Evolutionary conservation across 1,140 invertebrate genomes (phyloP).

Genomic region (Laupala kohalensis): DNA sequence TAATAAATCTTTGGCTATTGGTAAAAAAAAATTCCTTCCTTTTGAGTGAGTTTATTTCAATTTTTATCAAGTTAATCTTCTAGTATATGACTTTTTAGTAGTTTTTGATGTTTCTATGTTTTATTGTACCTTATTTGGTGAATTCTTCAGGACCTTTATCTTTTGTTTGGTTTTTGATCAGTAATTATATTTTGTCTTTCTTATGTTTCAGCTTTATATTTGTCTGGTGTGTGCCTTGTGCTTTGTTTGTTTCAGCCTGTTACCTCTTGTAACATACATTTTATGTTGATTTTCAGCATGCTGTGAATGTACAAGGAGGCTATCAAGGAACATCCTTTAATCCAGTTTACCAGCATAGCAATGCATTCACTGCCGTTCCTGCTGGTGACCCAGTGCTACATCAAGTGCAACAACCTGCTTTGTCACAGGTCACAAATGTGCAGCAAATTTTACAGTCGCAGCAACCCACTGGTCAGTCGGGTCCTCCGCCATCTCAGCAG

Average conservation of each 20-base stretch:
- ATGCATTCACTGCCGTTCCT: not conserved
- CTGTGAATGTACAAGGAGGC: not conserved
- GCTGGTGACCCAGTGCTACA: not conserved
- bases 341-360: not conserved
- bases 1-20: too few species aligned
- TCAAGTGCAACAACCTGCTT: not conserved
- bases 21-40: too few species aligned
- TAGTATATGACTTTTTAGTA: too few species aligned
- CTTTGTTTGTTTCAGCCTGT: not conserved
- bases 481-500: not conserved
- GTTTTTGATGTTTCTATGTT: too few species aligned
- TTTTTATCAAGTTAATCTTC: too few species aligned
- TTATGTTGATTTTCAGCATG: not conserved
- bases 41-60: too few species aligned
- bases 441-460: not conserved
- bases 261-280: too few species aligned
- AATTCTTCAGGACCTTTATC: not conserved
- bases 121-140: too few species aligned
- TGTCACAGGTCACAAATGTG: not conserved
- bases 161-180: conserved; percentile 23
- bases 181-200: conserved; percentile 18
- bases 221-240: conserved; percentile 36
- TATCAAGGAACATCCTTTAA: not conserved
- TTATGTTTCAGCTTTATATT: conserved; percentile 32
- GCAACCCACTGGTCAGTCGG: not conserved